phyloP scores from a whole-genome alignment of 2,888 invertebrate genomes.

The Argynnis bischoffii region DNA sequence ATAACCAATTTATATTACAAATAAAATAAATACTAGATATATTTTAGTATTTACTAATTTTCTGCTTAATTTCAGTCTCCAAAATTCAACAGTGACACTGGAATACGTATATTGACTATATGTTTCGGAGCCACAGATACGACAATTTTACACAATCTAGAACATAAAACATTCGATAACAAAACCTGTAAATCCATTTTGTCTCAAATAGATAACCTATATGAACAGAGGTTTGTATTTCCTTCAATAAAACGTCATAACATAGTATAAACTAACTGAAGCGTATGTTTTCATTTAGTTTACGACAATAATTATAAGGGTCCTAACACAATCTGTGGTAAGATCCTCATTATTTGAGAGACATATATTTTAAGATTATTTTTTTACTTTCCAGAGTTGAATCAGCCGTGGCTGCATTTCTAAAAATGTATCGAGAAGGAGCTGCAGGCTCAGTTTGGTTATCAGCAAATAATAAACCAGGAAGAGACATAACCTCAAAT shows the following conservation, averaged over 20 bases:
- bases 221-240: slow-evolving; percentile 24
- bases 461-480: slow-evolving; percentile 35
- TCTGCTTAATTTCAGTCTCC: slow-evolving; percentile 36
- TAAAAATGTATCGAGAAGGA: slow-evolving; percentile 41
- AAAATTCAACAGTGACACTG: slow-evolving; percentile 46
- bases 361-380: too few species aligned
- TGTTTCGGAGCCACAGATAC: slow-evolving; percentile 56
- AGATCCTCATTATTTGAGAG: too few species aligned
- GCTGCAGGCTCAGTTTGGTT: slow-evolving; percentile 40
- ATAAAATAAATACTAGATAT: too few species aligned
- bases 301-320: too few species aligned
- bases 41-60: not conserved
- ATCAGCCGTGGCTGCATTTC: slow-evolving; percentile 36
- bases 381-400: slow-evolving; percentile 38
- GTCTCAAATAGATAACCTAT: not conserved
- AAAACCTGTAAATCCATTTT: not conserved
- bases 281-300: too few species aligned
- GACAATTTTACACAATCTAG: slow-evolving; percentile 47
- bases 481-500: slow-evolving; percentile 39
- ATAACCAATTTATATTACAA: too few species aligned
- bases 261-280: too few species aligned
- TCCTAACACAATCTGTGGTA: too few species aligned
- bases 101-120: slow-evolving; percentile 49
- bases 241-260: too few species aligned
- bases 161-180: slow-evolving; percentile 41